Conservation (phyloP, 1,140 invertebrate genomes). For the Metaphire vulgaris region DNA sequence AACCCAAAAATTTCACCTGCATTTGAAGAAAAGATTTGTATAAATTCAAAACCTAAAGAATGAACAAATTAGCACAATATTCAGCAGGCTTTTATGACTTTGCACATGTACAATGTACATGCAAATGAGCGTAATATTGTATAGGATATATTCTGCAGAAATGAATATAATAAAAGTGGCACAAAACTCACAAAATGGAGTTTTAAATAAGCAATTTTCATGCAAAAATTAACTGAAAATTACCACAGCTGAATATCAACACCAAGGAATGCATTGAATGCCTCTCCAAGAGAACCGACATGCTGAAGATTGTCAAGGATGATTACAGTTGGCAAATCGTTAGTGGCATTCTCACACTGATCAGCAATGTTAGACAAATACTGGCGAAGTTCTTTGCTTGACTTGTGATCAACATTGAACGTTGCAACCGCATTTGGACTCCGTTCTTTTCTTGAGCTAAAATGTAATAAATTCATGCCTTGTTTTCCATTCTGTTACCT, state of each 20-base stretch:
- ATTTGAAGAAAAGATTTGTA: no score
- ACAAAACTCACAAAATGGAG: not conserved
- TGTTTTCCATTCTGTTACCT: not conserved
- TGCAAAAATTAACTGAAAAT: conserved; percentile 1
- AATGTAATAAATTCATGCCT: conserved; percentile 9
- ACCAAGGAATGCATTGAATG: conserved; percentile 74
- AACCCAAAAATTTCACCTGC: no score
- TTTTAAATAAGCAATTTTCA: not conserved
- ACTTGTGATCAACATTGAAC: conserved; percentile 84
- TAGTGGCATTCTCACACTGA: conserved; percentile 64
- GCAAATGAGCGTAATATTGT: not conserved
- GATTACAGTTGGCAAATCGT: conserved; percentile 74
- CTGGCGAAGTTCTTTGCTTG: conserved; percentile 82
- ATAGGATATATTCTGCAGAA: not conserved
- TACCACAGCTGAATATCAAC: conserved; percentile 61
- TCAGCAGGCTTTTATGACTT: no score
- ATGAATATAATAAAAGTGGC: not conserved
- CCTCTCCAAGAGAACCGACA: conserved; percentile 78
- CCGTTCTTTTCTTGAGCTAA: conserved; percentile 49
- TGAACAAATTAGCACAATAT: no score
- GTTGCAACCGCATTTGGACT: conserved; percentile 52
- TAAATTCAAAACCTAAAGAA: no score
- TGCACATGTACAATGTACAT: no score
- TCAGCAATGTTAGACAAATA: conserved; percentile 86
- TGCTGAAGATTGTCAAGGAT: conserved; percentile 94